phyloP scores from a whole-genome alignment of 2,888 invertebrate species.

The Gandaritis pyraliata region DNA sequence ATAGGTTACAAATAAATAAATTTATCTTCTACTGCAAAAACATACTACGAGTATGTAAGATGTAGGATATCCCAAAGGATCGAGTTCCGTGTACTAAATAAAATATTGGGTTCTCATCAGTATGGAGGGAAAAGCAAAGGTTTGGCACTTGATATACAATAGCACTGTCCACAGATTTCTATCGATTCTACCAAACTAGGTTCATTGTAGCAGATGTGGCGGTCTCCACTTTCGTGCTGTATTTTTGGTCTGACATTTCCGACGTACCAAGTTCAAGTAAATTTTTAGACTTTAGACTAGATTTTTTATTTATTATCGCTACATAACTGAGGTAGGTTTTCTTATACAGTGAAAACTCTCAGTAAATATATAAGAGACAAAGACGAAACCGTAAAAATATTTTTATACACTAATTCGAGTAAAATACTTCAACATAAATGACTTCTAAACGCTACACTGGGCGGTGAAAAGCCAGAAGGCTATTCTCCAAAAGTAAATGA shows the following conservation, averaged over 20 bases:
- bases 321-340: no score
- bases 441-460: no score
- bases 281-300: conserved; percentile 11
- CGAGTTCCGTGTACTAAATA: conserved; percentile 38
- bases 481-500: no score
- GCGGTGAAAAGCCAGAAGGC: no score
- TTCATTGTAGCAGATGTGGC: conserved; percentile 39
- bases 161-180: conserved; percentile 40
- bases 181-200: conserved; percentile 38
- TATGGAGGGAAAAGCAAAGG: conserved; percentile 41
- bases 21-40: conserved; percentile 32
- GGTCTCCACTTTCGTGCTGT: conserved; percentile 23
- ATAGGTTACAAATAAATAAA: conserved; percentile 24
- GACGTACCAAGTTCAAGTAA: conserved; percentile 29
- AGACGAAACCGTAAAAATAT: no score
- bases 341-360: no score
- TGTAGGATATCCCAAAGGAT: conserved; percentile 32
- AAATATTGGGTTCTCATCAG: conserved; percentile 42
- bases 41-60: conserved; percentile 21
- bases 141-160: conserved; percentile 44
- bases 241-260: conserved; percentile 38
- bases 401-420: no score
- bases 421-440: no score
- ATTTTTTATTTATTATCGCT: not conserved
- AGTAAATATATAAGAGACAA: no score